Conservation (phyloP, 2,113 vertebrate species). For the Caranx ignobilis region DNA sequence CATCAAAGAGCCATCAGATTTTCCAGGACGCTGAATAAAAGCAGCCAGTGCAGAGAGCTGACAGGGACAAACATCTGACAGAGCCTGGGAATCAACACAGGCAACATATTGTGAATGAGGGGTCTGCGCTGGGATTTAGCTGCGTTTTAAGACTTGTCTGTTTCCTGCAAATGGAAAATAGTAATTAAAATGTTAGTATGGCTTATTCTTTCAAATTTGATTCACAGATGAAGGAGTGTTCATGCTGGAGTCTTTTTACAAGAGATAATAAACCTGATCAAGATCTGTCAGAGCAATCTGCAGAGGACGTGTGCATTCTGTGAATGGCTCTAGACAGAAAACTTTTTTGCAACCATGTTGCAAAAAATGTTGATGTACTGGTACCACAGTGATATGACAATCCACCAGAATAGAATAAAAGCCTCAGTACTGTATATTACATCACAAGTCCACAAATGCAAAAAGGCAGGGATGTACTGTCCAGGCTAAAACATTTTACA, state of each 20-base stretch:
- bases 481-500: background rate
- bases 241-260: background rate
- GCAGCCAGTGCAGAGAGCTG: background rate
- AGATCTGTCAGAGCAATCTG: background rate
- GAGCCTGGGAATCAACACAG: background rate
- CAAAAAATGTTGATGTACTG: background rate
- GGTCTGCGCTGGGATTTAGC: background rate
- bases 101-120: background rate
- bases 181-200: background rate
- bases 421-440: too few relatives aligned
- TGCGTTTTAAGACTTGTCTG: background rate
- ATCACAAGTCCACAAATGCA: too few relatives aligned
- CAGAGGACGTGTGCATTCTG: background rate
- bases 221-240: background rate
- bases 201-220: background rate
- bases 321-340: background rate
- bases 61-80: constrained; percentile 10
- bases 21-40: constrained; percentile 23
- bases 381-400: background rate
- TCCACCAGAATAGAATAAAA: background rate
- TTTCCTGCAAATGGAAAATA: background rate
- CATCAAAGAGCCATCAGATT: constrained; percentile 58
- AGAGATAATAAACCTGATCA: background rate
- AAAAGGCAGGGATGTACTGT: background rate
- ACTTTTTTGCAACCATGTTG: background rate